phyloP scores from a whole-genome alignment of 2,113 vertebrate genomes.

The Sylvicapra grimmia region DNA sequence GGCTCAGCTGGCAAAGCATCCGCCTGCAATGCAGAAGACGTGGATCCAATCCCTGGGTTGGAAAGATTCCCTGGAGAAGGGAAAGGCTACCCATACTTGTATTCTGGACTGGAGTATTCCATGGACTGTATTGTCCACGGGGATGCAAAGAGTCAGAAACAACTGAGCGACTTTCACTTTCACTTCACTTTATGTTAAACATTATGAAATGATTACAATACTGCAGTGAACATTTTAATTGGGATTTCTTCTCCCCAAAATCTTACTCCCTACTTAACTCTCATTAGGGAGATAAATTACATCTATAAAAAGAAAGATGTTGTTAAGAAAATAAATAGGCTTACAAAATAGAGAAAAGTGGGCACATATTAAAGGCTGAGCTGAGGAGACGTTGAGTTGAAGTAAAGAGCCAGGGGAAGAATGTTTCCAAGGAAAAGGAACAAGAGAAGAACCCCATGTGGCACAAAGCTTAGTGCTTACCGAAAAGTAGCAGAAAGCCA shows the following conservation, averaged over 20 bases:
- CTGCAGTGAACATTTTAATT: not conserved
- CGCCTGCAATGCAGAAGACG: not conserved
- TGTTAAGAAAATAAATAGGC: not conserved
- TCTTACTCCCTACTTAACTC: not conserved
- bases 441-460: not conserved
- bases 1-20: not conserved
- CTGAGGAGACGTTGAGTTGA: not conserved
- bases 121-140: not conserved
- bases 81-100: not conserved
- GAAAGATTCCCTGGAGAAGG: not conserved
- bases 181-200: not conserved
- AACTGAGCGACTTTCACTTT: not conserved
- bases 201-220: not conserved
- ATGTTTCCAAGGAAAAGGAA: not conserved
- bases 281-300: not conserved
- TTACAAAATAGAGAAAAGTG: not conserved
- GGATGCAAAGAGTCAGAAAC: not conserved
- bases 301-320: not conserved
- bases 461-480: not conserved
- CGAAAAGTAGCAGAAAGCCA: not conserved
- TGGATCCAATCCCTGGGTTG: not conserved
- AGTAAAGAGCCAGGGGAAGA: not conserved
- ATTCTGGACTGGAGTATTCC: not conserved
- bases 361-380: not conserved
- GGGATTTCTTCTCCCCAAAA: not conserved